Conservation (phyloP, 2,888 invertebrate species). For the Hartigia nigra region DNA sequence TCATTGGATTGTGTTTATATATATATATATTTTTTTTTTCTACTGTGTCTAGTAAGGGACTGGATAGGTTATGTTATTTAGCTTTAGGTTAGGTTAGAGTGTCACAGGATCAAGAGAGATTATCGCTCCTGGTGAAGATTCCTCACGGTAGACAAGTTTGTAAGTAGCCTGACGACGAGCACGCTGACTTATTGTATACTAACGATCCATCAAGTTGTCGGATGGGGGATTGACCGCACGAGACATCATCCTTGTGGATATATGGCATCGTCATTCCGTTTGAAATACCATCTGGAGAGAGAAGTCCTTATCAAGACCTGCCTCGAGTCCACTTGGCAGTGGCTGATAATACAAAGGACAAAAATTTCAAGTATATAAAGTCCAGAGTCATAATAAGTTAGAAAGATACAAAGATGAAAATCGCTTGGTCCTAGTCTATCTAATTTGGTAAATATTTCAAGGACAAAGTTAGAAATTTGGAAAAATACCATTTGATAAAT, state of each 20-base stretch:
- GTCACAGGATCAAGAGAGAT: not conserved
- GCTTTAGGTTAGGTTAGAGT: not conserved
- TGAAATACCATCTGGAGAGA: not conserved
- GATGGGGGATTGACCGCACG: constrained; percentile 29
- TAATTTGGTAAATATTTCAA: not conserved
- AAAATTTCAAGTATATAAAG: too few species aligned
- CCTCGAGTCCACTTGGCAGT: not conserved
- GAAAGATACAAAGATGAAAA: not conserved
- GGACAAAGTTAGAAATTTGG: not conserved
- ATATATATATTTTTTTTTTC: not conserved
- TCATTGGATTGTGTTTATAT: too few species aligned
- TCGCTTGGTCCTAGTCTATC: not conserved
- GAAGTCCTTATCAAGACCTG: not conserved
- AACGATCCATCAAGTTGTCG: constrained; percentile 47
- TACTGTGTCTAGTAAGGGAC: not conserved
- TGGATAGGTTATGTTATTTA: not conserved
- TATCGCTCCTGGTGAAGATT: not conserved
- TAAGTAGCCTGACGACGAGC: constrained; percentile 32
- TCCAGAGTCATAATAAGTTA: not conserved
- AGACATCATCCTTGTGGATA: not conserved
- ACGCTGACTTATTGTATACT: constrained; percentile 43
- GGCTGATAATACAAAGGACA: not conserved
- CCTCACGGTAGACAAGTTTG: constrained; percentile 6
- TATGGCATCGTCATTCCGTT: not conserved
- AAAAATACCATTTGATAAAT: not conserved